Percentiles rank a stretch among this genome's conserved stretches.
These are phyloP conservation scores for Hypocryptadius cinnamomeus DNA, from an alignment of 2,113 vertebrate genomes.

Conservation along the genomic window DNA sequence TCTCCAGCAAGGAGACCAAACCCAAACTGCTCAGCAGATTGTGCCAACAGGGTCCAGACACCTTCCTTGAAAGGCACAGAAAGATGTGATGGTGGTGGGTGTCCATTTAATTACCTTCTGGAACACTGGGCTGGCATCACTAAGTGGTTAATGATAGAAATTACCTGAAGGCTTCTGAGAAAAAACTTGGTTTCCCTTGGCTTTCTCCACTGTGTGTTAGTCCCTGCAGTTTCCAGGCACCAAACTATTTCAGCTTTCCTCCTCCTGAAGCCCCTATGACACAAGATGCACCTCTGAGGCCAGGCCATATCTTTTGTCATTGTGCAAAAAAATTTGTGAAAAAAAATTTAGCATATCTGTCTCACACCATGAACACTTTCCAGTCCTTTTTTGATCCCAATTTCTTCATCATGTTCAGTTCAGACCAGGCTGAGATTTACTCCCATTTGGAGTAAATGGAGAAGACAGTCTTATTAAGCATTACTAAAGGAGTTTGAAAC, in stretches of 20 bases:
- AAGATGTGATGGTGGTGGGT: not conserved
- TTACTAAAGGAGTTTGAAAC: not conserved
- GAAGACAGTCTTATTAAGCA: not conserved
- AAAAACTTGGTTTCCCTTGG: not conserved
- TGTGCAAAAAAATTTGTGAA: not conserved
- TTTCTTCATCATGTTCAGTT: not conserved
- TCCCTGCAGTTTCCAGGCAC: not conserved
- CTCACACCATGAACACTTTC: not conserved
- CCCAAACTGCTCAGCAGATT: not conserved
- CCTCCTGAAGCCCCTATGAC: accelerated
- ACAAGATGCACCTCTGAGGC: not conserved
- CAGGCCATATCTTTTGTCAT: not conserved
- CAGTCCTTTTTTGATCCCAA: not conserved
- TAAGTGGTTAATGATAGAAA: not conserved
- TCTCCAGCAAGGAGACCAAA: not conserved
- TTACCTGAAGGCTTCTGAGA: not conserved
- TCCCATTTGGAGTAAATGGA: not conserved
- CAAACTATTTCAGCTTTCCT: not conserved
- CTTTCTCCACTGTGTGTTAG: not conserved
- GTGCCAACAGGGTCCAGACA: not conserved
- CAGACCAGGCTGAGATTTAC: not conserved
- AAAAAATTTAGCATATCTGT: not conserved
- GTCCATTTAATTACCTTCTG: not conserved
- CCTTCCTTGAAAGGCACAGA: not conserved
- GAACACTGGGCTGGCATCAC: not conserved